Evolutionary conservation across 2,113 vertebrate species (phyloP), one percentile per base, ranked within the genome.

Genomic region (Odocoileus virginianus): DNA sequence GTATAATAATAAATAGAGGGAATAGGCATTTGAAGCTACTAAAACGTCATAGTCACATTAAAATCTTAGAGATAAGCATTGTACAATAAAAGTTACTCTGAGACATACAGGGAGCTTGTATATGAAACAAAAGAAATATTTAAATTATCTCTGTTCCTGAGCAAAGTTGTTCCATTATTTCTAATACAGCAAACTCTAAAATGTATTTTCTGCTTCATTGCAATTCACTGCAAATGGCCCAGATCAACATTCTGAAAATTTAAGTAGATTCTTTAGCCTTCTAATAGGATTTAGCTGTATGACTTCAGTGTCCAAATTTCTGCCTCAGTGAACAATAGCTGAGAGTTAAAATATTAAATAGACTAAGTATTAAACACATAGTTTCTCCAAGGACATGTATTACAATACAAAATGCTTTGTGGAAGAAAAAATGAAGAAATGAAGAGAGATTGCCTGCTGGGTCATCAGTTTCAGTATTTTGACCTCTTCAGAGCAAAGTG

Each of bases 311-410:
- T 83, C 86, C 28, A 92, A 71, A 78, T 93, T 97, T 96, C 90
- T 96, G 90, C 87, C 36, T 94, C 81, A 86, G 36, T 98, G 94
- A 97, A 88, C 76, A 95, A 78, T 74, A 96, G 40, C 50, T 91
- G 6, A 89, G 58, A 95, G 47, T 95, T 97, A 97, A 98, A 97
- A 89, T 98, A 97, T 95, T 97, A 97, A 96, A 89, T 40, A 96
- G 54, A 61, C 76, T 97, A 97, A 97, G 92, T 96, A 97, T 96
- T 96, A 88, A 97, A 94, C 5, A 88, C 19, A 61, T 16, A 86
- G 15, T 78, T 95, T 97, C 54, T 71, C 30, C 79, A 96, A 96
- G 79, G 74, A 55, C 61, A 90, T 79, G 74, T 67, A 85, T 84
- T 58, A 94, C 21, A 91, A 54, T 19, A 81, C 43, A 92, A 67